Evolutionary conservation across 2,113 vertebrate genomes (phyloP).

Genomic region (Chauna torquata): DNA sequence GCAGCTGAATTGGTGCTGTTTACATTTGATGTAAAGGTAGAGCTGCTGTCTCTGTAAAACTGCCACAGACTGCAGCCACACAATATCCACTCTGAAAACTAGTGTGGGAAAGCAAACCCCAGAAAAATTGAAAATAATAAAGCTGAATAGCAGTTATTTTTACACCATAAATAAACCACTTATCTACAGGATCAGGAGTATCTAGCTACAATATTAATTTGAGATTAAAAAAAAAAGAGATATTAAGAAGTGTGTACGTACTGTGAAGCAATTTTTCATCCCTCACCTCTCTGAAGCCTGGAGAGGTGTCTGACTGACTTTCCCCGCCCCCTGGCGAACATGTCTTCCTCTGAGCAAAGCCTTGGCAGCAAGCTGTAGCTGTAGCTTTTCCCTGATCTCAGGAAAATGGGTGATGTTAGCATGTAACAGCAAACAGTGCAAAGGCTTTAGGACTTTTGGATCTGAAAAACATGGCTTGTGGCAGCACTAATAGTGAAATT

Average conservation of each 20-base stretch:
- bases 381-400: background rate
- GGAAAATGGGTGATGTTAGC: background rate
- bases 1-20: background rate
- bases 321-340: background rate
- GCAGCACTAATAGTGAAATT: background rate
- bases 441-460: background rate
- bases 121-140: background rate
- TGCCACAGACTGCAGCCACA: rapidly evolving
- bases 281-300: background rate
- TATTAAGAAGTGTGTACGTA: background rate
- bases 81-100: background rate
- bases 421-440: background rate
- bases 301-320: background rate
- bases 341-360: background rate
- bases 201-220: background rate
- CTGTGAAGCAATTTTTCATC: background rate
- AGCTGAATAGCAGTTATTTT: background rate
- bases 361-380: background rate
- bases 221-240: background rate
- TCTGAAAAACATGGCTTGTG: rapidly evolving
- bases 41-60: background rate
- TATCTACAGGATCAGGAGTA: background rate
- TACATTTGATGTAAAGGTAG: background rate
- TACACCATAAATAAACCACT: background rate
- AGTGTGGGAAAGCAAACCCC: background rate